phyloP scores from a whole-genome alignment of 2,888 invertebrate species.

The Nomada flava region DNA sequence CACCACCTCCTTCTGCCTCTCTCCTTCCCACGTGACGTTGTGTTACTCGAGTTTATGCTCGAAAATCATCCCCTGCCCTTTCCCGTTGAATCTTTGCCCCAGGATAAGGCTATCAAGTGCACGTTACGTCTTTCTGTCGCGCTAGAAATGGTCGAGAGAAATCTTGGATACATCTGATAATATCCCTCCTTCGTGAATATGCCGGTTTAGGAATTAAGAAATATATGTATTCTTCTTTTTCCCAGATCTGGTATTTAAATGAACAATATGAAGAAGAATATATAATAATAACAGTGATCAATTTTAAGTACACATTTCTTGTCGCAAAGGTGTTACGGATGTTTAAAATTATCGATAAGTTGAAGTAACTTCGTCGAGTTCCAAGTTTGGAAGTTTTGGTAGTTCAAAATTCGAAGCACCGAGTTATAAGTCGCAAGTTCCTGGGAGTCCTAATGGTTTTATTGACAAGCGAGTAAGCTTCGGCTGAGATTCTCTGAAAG shows the following conservation, averaged over 20 bases:
- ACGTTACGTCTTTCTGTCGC: conserved; percentile 73
- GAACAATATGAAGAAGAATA: too few species aligned
- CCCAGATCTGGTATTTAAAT: too few species aligned
- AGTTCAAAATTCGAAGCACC: conserved; percentile 18
- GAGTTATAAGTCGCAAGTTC: not conserved
- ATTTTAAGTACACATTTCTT: not conserved
- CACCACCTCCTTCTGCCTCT: conserved; percentile 26
- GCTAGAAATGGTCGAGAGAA: conserved; percentile 1
- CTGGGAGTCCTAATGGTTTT: conserved; percentile 3
- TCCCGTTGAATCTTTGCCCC: conserved; percentile 71
- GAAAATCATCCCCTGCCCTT: conserved; percentile 63
- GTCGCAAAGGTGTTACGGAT: not conserved
- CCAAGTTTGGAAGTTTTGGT: not conserved
- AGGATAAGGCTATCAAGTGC: conserved; percentile 82
- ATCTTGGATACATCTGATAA: not conserved
- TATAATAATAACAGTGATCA: not conserved
- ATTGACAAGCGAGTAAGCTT: conserved; percentile 25
- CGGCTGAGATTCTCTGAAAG: not conserved
- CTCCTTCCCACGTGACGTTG: conserved; percentile 8
- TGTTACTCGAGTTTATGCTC: conserved; percentile 63
- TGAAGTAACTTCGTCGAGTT: not conserved
- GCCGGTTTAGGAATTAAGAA: too few species aligned
- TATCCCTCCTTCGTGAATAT: not conserved
- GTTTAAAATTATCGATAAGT: not conserved
- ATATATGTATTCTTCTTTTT: too few species aligned